phyloP scores from a whole-genome alignment of 2,797 vertebrate genomes.

The Ctenosaura bakeri region DNA sequence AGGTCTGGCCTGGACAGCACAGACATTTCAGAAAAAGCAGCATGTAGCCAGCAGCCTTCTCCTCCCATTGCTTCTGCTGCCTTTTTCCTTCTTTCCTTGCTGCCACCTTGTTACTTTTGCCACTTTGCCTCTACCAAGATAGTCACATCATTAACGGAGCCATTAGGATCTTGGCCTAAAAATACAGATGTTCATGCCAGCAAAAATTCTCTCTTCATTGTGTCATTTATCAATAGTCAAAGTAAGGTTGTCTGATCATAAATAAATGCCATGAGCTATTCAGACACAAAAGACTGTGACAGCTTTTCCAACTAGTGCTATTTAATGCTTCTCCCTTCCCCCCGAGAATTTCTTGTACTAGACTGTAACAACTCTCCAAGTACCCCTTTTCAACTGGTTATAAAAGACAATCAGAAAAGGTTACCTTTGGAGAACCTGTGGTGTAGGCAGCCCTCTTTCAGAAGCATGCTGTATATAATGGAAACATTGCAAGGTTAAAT shows the following conservation, averaged over 20 bases:
- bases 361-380: not conserved
- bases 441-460: slow-evolving; percentile 94
- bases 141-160: too few species aligned
- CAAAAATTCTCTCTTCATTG: slow-evolving; percentile 37
- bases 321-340: not conserved
- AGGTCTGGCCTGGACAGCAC: too few species aligned
- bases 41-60: too few species aligned
- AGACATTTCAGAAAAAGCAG: too few species aligned
- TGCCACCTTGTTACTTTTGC: too few species aligned
- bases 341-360: not conserved
- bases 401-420: slow-evolving; percentile 6
- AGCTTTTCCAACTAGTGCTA: not conserved
- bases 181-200: slow-evolving; percentile 16
- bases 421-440: slow-evolving; percentile 95
- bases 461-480: slow-evolving; percentile 88
- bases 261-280: not conserved
- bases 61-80: too few species aligned
- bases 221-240: slow-evolving; percentile 43
- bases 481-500: slow-evolving; percentile 17
- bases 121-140: too few species aligned
- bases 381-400: not conserved
- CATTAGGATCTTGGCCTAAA: not conserved
- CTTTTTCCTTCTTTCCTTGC: too few species aligned
- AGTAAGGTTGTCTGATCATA: slow-evolving; percentile 13
- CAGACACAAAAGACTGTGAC: not conserved